Percentiles rank a stretch among this genome's conserved stretches.
phyloP scores from a whole-genome alignment of 2,113 vertebrate species.

The Microtus ochrogaster region DNA sequence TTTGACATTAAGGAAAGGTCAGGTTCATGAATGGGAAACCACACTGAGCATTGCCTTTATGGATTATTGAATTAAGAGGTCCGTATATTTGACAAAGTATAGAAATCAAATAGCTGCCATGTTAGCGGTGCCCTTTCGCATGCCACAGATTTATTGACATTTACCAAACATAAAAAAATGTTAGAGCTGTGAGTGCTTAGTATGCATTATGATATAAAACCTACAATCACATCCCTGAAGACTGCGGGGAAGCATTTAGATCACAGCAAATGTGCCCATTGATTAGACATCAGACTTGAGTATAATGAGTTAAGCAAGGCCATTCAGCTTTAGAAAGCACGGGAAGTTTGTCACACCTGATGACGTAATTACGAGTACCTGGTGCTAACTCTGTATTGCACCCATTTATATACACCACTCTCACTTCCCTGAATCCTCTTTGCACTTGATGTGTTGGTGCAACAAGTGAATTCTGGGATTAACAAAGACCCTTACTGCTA shows the following conservation, averaged over 20 bases:
- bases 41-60: conserved; percentile 87
- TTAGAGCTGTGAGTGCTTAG: conserved; percentile 68
- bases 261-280: conserved; percentile 41
- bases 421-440: neutral
- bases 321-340: conserved; percentile 37
- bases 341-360: neutral
- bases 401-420: neutral
- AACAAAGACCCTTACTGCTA: neutral
- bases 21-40: conserved; percentile 84
- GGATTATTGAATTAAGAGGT: conserved; percentile 88
- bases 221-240: conserved; percentile 68
- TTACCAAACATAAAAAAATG: conserved; percentile 83
- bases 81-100: conserved; percentile 89
- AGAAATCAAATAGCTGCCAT: conserved; percentile 85
- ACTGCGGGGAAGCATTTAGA: conserved; percentile 52
- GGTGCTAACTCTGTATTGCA: neutral
- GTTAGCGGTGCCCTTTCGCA: conserved; percentile 85
- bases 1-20: conserved; percentile 90
- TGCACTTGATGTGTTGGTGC: neutral
- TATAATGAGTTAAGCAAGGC: conserved; percentile 8
- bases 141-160: conserved; percentile 87
- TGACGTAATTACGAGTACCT: neutral
- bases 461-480: neutral
- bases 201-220: conserved; percentile 79
- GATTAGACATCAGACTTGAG: conserved; percentile 7